Conservation (phyloP, 2,888 invertebrate genomes). For the Elmis aenea region DNA sequence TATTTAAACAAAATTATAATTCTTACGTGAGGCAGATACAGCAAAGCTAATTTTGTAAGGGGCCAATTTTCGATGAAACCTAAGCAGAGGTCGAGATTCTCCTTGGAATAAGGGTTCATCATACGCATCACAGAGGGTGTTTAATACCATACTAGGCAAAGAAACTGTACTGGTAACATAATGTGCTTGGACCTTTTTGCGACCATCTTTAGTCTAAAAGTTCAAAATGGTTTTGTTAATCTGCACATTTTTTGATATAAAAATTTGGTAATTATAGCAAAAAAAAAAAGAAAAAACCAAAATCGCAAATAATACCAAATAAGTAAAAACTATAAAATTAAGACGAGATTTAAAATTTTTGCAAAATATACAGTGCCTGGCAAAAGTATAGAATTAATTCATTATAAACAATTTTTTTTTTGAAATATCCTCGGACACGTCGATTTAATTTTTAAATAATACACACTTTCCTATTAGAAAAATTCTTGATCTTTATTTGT, state of each 20-base stretch:
- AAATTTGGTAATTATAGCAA: too few species aligned
- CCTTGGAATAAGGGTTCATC: slow-evolving; percentile 50
- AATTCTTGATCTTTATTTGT: too few species aligned
- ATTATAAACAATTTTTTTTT: too few species aligned
- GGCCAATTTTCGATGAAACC: slow-evolving; percentile 65
- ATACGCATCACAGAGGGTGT: slow-evolving; percentile 55
- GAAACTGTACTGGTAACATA: slow-evolving; percentile 49
- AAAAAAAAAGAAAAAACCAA: slow-evolving; percentile 1
- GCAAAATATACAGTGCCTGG: too few species aligned
- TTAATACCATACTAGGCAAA: slow-evolving; percentile 52
- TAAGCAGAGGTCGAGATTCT: slow-evolving; percentile 46
- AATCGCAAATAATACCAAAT: not conserved
- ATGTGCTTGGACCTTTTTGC: slow-evolving; percentile 39
- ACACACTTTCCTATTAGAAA: too few species aligned
- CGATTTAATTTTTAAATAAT: too few species aligned
- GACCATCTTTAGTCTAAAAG: slow-evolving; percentile 41
- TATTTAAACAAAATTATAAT: slow-evolving; percentile 4
- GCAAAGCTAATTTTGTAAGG: slow-evolving; percentile 72
- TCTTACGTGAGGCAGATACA: slow-evolving; percentile 46
- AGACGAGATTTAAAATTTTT: too few species aligned
- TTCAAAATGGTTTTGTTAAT: slow-evolving; percentile 10
- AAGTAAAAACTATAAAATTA: too few species aligned
- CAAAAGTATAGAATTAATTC: too few species aligned
- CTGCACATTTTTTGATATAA: not conserved
- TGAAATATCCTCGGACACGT: too few species aligned